These are phyloP conservation scores for Cygnus buccinator DNA, from an alignment of 2,113 vertebrate species.

Conservation along the genomic window DNA sequence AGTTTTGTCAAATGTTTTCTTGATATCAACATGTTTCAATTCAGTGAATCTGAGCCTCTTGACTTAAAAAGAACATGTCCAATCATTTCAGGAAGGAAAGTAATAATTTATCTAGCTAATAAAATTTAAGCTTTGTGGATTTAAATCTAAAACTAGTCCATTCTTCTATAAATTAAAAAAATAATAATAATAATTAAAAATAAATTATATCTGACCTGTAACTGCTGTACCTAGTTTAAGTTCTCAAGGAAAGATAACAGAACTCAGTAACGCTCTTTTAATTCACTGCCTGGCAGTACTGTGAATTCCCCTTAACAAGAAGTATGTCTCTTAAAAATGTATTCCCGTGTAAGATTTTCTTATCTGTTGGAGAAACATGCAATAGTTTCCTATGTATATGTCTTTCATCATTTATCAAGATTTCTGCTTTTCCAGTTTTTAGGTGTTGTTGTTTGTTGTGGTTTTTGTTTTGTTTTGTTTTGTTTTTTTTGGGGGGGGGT, in stretches of 20 bases:
- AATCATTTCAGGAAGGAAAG: neutral
- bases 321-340: slow-evolving; percentile 10
- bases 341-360: slow-evolving; percentile 15
- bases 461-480: neutral
- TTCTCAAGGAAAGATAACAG: slow-evolving; percentile 46
- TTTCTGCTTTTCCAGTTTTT: slow-evolving; percentile 13
- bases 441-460: neutral
- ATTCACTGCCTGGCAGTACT: neutral
- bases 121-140: slow-evolving; percentile 2
- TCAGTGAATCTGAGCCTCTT: neutral
- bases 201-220: neutral
- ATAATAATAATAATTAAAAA: neutral
- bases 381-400: neutral
- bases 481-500: accelerated
- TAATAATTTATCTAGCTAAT: neutral
- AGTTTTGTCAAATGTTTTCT: slow-evolving; percentile 23
- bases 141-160: slow-evolving; percentile 8
- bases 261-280: slow-evolving; percentile 60
- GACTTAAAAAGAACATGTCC: slow-evolving; percentile 3
- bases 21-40: neutral
- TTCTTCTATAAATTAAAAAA: neutral
- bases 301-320: slow-evolving; percentile 34
- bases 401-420: neutral
- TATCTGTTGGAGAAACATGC: neutral
- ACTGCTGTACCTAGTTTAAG: neutral